Evolutionary conservation across 2,113 vertebrate species (phyloP).

Genomic region (Cyphomyrus discorhynchus): DNA sequence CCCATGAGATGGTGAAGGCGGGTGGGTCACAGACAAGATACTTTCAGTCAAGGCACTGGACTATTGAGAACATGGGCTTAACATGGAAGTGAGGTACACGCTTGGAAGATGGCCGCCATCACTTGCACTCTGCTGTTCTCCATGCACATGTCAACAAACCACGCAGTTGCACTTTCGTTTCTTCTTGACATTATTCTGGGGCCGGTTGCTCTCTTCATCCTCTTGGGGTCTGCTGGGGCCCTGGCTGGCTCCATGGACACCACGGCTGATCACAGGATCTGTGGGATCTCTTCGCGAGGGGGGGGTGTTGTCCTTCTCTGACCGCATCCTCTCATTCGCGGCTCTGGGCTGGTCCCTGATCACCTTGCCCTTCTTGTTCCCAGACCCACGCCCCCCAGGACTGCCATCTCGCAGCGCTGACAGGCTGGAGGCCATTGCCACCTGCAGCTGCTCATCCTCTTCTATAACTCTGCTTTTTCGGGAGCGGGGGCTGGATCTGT

Average conservation of each 20-base stretch:
- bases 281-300: neutral
- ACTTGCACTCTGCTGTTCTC: neutral
- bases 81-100: neutral
- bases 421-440: slow-evolving; percentile 92
- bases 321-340: neutral
- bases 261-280: neutral
- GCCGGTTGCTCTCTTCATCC: neutral
- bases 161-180: slow-evolving; percentile 7
- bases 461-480: slow-evolving; percentile 53
- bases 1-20: neutral
- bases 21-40: neutral
- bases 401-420: slow-evolving; percentile 71
- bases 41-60: slow-evolving; percentile 21
- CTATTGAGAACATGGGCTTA: neutral
- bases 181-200: neutral
- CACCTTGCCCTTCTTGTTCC: slow-evolving; percentile 15
- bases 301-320: neutral
- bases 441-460: slow-evolving; percentile 85
- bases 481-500: slow-evolving; percentile 53
- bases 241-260: neutral
- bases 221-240: neutral
- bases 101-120: neutral
- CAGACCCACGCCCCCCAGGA: slow-evolving; percentile 39
- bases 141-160: neutral
- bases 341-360: neutral